Conservation (phyloP, 2,113 vertebrate species). For the Nothocercus julius region DNA sequence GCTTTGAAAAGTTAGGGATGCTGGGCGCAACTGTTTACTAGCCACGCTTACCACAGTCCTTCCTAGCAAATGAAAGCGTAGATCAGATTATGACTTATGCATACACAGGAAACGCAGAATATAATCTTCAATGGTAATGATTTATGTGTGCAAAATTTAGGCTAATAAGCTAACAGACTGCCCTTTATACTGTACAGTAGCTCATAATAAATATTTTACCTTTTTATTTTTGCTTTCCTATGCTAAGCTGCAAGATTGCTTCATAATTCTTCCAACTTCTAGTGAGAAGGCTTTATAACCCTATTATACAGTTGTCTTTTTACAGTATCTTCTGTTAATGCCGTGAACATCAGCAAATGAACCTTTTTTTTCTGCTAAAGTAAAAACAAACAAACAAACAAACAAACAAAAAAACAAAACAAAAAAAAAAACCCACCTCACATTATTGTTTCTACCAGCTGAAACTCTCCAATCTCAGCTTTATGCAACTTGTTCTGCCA, state of each 20-base stretch:
- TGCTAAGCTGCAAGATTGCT: not conserved
- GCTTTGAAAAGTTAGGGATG: not conserved
- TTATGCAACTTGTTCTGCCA: not conserved
- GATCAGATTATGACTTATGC: not conserved
- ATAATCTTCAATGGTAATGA: not conserved
- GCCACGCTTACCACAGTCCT: not conserved
- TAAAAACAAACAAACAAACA: too few relatives aligned
- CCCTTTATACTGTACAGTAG: not conserved
- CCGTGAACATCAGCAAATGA: not conserved
- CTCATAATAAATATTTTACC: not conserved
- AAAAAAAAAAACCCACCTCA: too few relatives aligned
- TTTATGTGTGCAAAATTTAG: not conserved
- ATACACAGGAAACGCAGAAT: not conserved
- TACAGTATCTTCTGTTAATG: not conserved
- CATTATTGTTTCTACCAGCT: not conserved
- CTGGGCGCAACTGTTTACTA: not conserved
- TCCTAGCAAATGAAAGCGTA: not conserved
- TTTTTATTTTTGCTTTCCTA: constrained; percentile 7
- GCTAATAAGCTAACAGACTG: not conserved
- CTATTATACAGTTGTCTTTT: not conserved
- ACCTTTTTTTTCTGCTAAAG: not conserved
- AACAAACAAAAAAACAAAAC: not conserved
- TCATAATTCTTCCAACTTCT: not conserved
- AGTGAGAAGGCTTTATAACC: not conserved
- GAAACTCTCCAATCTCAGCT: not conserved